Conservation (phyloP, 2,888 invertebrate species). For the Vannuccia rotundouncinata region DNA sequence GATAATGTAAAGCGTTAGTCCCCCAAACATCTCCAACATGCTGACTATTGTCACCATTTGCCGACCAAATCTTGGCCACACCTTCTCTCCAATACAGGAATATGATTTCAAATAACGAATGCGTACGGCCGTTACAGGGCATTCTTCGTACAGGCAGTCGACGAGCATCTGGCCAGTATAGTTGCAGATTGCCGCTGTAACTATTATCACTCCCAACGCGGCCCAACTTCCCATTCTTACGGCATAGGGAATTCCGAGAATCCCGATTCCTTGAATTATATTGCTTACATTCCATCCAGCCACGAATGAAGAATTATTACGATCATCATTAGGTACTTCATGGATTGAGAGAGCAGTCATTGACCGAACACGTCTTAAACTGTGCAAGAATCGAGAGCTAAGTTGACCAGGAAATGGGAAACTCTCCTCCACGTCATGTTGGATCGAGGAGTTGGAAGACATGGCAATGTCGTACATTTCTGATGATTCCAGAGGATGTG, state of each 20-base stretch:
- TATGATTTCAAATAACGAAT: constrained; percentile 29
- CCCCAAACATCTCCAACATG: constrained; percentile 38
- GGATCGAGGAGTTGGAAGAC: not conserved
- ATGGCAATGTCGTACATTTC: not conserved
- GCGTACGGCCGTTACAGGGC: not conserved
- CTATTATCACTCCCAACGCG: not conserved
- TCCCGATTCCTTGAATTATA: constrained; percentile 39
- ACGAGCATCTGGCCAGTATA: constrained; percentile 37
- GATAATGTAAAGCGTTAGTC: constrained; percentile 38
- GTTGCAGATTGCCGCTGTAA: constrained; percentile 39
- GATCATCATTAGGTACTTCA: constrained; percentile 31
- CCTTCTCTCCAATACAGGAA: constrained; percentile 28
- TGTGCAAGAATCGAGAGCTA: constrained; percentile 10
- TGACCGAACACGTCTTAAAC: constrained; percentile 18
- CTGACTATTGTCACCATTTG: constrained; percentile 31
- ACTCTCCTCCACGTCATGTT: not conserved
- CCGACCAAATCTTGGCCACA: constrained; percentile 38
- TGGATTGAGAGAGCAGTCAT: constrained; percentile 30
- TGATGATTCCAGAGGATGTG: not conserved
- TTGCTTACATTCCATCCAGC: constrained; percentile 39
- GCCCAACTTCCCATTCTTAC: constrained; percentile 30
- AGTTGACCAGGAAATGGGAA: not conserved
- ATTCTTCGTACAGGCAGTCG: constrained; percentile 36
- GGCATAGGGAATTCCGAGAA: constrained; percentile 38
- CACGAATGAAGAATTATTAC: constrained; percentile 34